Base-by-base conservation (phyloP, 2,888 invertebrate genomes). In the Micropterix aruncella region DNA sequence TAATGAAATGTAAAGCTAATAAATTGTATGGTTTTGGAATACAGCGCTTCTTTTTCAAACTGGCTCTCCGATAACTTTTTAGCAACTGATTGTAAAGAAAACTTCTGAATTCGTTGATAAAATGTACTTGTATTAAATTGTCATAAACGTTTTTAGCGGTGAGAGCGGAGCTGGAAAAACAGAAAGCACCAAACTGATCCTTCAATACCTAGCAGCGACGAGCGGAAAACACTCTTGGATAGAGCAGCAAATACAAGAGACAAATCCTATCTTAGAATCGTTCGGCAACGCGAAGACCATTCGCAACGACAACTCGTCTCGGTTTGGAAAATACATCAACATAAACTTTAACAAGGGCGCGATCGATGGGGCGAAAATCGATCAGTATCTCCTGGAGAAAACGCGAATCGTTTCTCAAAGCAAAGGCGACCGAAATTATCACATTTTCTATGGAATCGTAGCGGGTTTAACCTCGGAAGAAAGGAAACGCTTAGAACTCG, bases 241-340 rank as follows among this genome's bases (percentile, higher is more conserved):
- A 47, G 95, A 95, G 62, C 93, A 96, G 57, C 95, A 96, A 63
- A 94, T 96, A 47, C 78, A 96, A 51, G 94, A 95, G 65, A 89
- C 95, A 0, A 96, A 96, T 73, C 94, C 95, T 0, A 90, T 96
- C 52, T 72, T 96, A 57, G 95, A 96, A 76, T 95, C 95, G 1
- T 96, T 96, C 59, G 95, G 95, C 44, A 96, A 96, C 66, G 94
- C 95, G 1, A 94, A 93, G 70, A 96, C 95, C 0, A 84, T 93
- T 9, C 75, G 89, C 44, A 96, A 96, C 59, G 94, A 96, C 61
- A 96, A 96, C 63, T 95, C 95, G 0, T 94, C 94, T 15, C 75
- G 96, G 50, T 96, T 96, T 57, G 95, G 95, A 44, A 95, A 95
- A 66, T 96, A 93, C 60, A 90, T 93, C 41, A 90, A 92, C 58